Base-by-base conservation (phyloP, 2,888 invertebrate genomes). In the Itoplectis maculator region DNA sequence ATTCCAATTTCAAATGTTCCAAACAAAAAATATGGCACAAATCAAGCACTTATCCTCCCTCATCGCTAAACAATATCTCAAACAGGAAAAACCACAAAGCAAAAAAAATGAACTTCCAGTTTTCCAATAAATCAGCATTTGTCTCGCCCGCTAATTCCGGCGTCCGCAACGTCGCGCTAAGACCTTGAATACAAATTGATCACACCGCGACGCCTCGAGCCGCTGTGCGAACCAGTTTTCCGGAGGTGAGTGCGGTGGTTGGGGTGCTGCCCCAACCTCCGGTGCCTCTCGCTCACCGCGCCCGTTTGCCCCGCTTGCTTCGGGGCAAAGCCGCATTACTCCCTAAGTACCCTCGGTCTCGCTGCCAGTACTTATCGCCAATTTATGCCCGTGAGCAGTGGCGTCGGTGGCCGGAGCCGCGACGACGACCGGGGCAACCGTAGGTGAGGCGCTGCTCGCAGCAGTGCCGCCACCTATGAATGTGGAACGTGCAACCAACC, bases 311-410 rank as follows among this genome's bases (percentile, higher is more conserved):
- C 76, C 61, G 20, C 49, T 35, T 66, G 86, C 89, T 88, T 23
- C 83, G 74, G n/a, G 88, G 88, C 88, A 78, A 87, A 87, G 87
- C 88, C 80, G 87, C 89, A 88, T 90, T 89, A 88, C 87, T 87
- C 80, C 87, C 87, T 88, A 88, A 89, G 89, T 88, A 86, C 86
- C 79, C 68, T 85, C 69, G 82, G 47, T 77, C 79, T 83, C 59
- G 70, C 66, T 84, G 84, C 76, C 79, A 76, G 84, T 86, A 86
- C 87, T 89, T 87, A 85, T 84, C 79, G 84, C 74, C 87, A 88
- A 89, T 89, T 89, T 89, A 86, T 86, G 82, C 82, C 70, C 66
- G 79, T 61, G 73, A 78, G 74, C 69, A 68, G 69, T 70, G 73
- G 63, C 69, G 59, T 56, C 76, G 70, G 68, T 59, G 42, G 63